phyloP scores from a whole-genome alignment of 2,888 invertebrate species.

The Melinaea marsaeus region DNA sequence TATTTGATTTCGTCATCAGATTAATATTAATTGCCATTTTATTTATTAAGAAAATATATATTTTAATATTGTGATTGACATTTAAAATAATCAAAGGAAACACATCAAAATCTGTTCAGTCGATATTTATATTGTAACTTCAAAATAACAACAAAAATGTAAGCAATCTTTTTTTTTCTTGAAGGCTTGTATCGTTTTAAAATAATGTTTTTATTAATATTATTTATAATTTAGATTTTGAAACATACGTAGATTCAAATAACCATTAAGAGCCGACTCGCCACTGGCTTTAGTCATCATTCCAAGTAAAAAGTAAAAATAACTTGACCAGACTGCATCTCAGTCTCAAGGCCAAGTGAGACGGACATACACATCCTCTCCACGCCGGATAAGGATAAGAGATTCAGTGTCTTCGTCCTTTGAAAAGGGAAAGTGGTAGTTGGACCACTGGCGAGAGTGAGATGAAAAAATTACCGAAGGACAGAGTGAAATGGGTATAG shows the following conservation, averaged over 20 bases:
- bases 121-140: no score
- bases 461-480: slow-evolving; percentile 73
- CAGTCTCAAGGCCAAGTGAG: slow-evolving; percentile 72
- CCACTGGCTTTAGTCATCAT: slow-evolving; percentile 71
- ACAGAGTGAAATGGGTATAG: slow-evolving; percentile 49
- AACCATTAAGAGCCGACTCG: slow-evolving; percentile 30
- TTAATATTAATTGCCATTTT: no score
- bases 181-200: no score
- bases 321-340: slow-evolving; percentile 68
- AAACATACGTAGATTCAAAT: slow-evolving; percentile 15
- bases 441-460: slow-evolving; percentile 70
- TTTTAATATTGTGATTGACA: no score
- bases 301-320: slow-evolving; percentile 76
- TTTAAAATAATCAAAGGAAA: no score
- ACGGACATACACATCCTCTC: slow-evolving; percentile 36
- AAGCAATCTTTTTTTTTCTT: no score
- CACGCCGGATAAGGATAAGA: slow-evolving; percentile 39
- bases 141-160: no score
- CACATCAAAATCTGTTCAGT: no score
- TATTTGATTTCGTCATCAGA: no score
- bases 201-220: background rate
- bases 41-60: no score
- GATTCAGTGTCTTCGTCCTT: slow-evolving; percentile 71
- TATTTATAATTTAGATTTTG: background rate
- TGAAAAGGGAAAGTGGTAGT: slow-evolving; percentile 77